Percentiles rank a stretch among this genome's conserved stretches.
Evolutionary conservation across 2,888 invertebrate species (phyloP).

Genomic region (Tenodera sinensis): DNA sequence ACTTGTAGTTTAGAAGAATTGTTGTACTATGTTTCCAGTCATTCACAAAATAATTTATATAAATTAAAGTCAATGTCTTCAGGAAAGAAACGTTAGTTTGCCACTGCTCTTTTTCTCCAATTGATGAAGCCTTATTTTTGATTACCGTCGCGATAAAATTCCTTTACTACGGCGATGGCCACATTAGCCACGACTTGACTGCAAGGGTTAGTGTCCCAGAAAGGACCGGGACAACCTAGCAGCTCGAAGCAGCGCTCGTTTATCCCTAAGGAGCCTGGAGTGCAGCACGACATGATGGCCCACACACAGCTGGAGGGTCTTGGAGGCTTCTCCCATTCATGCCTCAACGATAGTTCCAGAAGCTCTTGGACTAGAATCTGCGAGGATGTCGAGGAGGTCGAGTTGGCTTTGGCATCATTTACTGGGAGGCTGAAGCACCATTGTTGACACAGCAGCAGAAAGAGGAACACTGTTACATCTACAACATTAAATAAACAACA

Average conservation of each 20-base stretch:
- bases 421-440: background rate
- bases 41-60: too few species aligned
- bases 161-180: constrained; percentile 44
- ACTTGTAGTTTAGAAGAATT: too few species aligned
- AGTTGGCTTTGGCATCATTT: background rate
- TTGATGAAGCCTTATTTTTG: background rate
- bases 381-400: background rate
- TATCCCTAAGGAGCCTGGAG: constrained; percentile 48
- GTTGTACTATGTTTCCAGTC: too few species aligned
- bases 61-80: too few species aligned
- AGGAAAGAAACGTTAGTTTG: too few species aligned
- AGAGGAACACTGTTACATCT: background rate
- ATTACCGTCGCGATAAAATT: constrained; percentile 32
- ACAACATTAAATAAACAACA: background rate
- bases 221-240: constrained; percentile 66
- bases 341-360: background rate
- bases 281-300: constrained; percentile 74
- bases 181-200: constrained; percentile 55
- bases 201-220: constrained; percentile 72
- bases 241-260: constrained; percentile 65
- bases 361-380: background rate
- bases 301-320: constrained; percentile 62
- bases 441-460: background rate
- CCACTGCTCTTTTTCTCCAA: too few species aligned
- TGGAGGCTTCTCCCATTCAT: background rate